A percentile compares a stretch with the other conserved stretches of the same genome.
Conservation (phyloP, 1,140 invertebrate genomes). For the Aleiodes sp. region DNA sequence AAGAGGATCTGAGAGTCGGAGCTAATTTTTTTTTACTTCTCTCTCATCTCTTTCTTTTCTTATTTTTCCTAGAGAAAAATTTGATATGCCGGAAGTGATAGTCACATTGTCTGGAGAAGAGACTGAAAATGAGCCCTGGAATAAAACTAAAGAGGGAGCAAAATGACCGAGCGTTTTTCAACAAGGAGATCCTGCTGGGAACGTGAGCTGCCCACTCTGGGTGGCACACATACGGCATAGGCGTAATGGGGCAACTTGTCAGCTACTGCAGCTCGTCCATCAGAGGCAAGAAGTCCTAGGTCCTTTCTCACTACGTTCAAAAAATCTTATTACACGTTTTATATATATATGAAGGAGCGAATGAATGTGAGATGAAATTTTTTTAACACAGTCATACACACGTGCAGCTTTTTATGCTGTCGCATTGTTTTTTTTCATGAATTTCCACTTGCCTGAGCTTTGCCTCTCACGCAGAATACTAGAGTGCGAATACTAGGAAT, state of each 20-base stretch:
- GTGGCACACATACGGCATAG: conserved; percentile 51
- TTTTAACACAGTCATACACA: conserved; percentile 8
- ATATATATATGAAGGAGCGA: no score
- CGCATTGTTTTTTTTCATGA: conserved; percentile 23
- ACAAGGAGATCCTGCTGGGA: conserved; percentile 50
- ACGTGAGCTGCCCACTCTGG: conserved; percentile 50
- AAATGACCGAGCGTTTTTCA: conserved; percentile 32
- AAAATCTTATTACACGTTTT: no score
- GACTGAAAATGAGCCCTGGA: neutral
- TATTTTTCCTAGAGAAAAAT: neutral
- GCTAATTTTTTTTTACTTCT: no score
- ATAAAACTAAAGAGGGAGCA: neutral
- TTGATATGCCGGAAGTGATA: conserved; percentile 19
- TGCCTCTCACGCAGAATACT: conserved; percentile 41
- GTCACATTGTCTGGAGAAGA: neutral
- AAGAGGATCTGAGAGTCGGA: no score
- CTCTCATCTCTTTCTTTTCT: no score
- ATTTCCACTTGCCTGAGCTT: conserved; percentile 33
- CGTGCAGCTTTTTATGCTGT: neutral
- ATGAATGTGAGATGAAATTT: no score
- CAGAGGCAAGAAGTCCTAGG: conserved; percentile 35
- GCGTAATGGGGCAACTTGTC: conserved; percentile 59
- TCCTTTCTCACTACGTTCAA: neutral
- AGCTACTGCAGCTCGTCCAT: conserved; percentile 56
- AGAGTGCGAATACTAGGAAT: conserved; percentile 43